phyloP scores from a whole-genome alignment of 2,113 vertebrate genomes.

The Urocitellus parryii region DNA sequence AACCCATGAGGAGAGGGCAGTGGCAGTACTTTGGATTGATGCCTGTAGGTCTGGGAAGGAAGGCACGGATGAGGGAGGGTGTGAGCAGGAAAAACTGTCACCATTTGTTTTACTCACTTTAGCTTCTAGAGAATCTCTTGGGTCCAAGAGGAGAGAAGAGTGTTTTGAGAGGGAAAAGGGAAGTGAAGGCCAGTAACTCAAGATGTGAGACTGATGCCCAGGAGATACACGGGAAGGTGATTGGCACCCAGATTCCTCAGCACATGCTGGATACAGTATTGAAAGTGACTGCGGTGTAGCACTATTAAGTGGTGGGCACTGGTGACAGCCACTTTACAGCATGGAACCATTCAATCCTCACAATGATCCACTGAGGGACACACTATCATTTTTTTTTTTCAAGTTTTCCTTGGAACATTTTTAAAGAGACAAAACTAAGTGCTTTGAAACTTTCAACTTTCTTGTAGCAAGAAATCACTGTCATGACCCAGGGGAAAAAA shows the following conservation, averaged over 20 bases:
- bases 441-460: background rate
- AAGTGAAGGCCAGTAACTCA: background rate
- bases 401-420: constrained; percentile 23
- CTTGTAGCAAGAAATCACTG: background rate
- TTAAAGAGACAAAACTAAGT: background rate
- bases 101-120: background rate
- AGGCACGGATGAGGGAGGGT: background rate
- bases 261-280: accelerated
- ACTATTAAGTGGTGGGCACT: too few species aligned
- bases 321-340: background rate
- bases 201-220: background rate
- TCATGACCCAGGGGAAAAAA: background rate
- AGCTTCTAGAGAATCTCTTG: background rate
- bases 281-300: background rate
- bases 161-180: background rate
- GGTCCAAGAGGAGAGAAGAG: background rate
- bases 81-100: too few species aligned
- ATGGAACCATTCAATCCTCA: background rate
- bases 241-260: background rate
- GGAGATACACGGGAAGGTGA: background rate
- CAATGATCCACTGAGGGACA: accelerated
- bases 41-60: background rate
- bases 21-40: background rate
- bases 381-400: background rate
- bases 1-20: background rate